Evolutionary conservation across 2,797 vertebrate species (phyloP).

Genomic region (Monodelphis domestica): DNA sequence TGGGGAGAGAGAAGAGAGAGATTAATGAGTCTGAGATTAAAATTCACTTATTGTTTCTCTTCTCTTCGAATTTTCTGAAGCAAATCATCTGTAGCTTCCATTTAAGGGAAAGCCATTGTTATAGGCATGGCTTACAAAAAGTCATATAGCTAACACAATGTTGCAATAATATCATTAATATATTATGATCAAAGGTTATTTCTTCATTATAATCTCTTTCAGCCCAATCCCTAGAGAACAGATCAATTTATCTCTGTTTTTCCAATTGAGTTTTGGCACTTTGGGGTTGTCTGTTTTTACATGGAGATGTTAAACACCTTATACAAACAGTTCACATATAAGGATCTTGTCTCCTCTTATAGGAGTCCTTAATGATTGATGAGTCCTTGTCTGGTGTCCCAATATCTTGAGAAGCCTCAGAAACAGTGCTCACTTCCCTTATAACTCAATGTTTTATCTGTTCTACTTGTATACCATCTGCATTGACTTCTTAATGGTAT

Average conservation of each 20-base stretch:
- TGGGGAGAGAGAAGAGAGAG: background rate
- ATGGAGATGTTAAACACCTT: background rate
- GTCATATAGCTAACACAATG: background rate
- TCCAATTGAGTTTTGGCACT: background rate
- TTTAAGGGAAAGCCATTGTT: background rate
- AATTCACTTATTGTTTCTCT: conserved; percentile 21
- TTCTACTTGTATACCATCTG: background rate
- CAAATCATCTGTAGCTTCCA: background rate
- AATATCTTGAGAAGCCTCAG: background rate
- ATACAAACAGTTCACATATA: background rate
- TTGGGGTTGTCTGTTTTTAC: background rate
- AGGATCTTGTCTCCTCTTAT: background rate
- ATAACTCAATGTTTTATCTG: background rate
- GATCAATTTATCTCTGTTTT: background rate
- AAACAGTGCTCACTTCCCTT: background rate
- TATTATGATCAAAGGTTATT: too few species aligned
- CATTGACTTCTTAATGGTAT: too few species aligned
- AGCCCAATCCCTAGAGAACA: background rate
- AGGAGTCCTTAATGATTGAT: background rate
- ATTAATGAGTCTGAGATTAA: conserved; percentile 16
- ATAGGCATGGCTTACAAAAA: background rate
- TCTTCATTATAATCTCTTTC: background rate
- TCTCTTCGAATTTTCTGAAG: conserved; percentile 4
- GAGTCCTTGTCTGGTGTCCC: background rate
- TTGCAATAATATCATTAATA: background rate